A percentile compares a stretch with the other conserved stretches of the same genome.
Evolutionary conservation across 2,888 invertebrate species (phyloP).

Genomic region (Mimachlamys varia): DNA sequence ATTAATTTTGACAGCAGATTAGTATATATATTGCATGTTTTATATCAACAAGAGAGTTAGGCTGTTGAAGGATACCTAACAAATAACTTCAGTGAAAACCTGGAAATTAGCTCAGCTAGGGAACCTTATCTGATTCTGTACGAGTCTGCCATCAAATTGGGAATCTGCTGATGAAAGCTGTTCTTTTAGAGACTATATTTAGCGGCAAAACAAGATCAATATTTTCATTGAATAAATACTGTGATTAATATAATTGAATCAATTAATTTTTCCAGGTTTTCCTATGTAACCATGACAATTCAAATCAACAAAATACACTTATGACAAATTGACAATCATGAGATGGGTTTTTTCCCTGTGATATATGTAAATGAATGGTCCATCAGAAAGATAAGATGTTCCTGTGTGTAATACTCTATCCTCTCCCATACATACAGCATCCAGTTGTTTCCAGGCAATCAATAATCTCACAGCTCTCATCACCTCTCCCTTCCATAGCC

Average conservation of each 20-base stretch:
- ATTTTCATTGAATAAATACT: constrained; percentile 25
- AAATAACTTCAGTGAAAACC: background rate
- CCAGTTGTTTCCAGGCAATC: background rate
- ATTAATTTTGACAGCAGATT: too few relatives aligned
- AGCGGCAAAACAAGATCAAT: background rate
- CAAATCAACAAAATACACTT: background rate
- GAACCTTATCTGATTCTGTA: background rate
- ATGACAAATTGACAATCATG: constrained; percentile 28
- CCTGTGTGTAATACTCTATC: background rate
- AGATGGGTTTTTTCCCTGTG: background rate
- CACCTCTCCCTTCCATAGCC: background rate
- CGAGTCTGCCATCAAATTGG: background rate
- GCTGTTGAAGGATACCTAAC: background rate
- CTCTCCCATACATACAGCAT: background rate
- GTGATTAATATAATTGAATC: constrained; percentile 21
- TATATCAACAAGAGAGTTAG: too few relatives aligned
- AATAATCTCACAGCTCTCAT: background rate
- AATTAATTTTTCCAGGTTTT: background rate
- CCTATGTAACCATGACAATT: background rate
- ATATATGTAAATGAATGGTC: constrained; percentile 32
- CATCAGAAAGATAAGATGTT: background rate
- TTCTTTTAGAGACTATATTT: background rate
- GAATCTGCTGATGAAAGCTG: background rate
- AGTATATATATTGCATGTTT: too few relatives aligned
- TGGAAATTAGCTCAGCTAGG: background rate